Evolutionary conservation across 2,113 vertebrate species (phyloP).

Genomic region (Eonycteris spelaea): DNA sequence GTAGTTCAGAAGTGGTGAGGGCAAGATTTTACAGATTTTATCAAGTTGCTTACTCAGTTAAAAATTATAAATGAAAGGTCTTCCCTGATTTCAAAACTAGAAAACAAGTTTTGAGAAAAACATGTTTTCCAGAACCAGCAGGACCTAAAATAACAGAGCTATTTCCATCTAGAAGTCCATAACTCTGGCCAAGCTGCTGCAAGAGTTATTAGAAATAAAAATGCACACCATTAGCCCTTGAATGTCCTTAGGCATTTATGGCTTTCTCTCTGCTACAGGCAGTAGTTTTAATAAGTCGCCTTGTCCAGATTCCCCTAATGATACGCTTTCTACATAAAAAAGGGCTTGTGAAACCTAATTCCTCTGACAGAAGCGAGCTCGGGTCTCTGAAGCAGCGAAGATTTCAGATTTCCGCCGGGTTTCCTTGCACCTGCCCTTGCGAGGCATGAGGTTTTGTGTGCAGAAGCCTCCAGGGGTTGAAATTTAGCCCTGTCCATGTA

Average conservation of each 20-base stretch:
- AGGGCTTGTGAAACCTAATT: conserved; percentile 84
- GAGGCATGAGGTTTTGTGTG: conserved; percentile 85
- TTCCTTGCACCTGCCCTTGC: conserved; percentile 86
- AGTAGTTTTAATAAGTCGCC: conserved; percentile 71
- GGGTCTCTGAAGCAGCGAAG: conserved; percentile 83
- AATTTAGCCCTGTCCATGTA: conserved; percentile 85
- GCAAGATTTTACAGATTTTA: background rate
- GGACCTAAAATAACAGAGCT: background rate
- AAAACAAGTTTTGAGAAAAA: background rate
- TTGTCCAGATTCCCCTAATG: conserved; percentile 72
- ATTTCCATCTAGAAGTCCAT: background rate
- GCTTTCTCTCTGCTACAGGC: conserved; percentile 52
- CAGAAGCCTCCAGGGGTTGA: conserved; percentile 87
- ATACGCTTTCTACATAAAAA: conserved; percentile 79
- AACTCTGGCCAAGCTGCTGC: background rate
- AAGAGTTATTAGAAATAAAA: conserved; percentile 27
- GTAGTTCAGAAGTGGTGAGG: background rate
- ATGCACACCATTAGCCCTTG: background rate
- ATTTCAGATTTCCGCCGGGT: conserved; percentile 78
- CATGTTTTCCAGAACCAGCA: background rate
- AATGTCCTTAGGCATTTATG: conserved; percentile 39
- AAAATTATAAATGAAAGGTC: background rate
- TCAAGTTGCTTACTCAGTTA: background rate
- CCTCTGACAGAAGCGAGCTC: conserved; percentile 82
- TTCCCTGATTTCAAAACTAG: conserved; percentile 33